Percentiles rank a stretch among this genome's conserved stretches.
Evolutionary conservation across 2,113 vertebrate species (phyloP).

Genomic region (Emydura subglobosa): DNA sequence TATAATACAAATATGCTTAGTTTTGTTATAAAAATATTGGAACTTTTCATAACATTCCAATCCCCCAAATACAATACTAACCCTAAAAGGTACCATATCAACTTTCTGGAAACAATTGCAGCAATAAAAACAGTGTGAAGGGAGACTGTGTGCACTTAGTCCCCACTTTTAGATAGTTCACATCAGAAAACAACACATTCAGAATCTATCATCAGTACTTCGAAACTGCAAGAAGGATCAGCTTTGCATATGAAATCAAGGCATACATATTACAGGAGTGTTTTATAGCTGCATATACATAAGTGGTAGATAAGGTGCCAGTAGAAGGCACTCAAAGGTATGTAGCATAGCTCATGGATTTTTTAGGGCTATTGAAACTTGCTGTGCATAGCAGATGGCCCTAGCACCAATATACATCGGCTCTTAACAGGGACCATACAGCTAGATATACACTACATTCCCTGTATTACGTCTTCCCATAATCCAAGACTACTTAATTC

Average conservation of each 20-base stretch:
- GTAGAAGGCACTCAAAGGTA: constrained; percentile 49
- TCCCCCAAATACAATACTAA: not conserved
- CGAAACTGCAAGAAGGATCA: not conserved
- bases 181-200: not conserved
- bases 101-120: not conserved
- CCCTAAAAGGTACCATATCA: not conserved
- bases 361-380: not conserved
- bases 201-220: not conserved
- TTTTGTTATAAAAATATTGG: not conserved
- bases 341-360: accelerated
- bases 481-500: not conserved
- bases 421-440: not conserved
- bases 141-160: too few species aligned
- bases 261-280: too few species aligned
- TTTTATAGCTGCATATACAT: not conserved
- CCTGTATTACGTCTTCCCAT: not conserved
- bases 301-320: not conserved
- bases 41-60: not conserved
- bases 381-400: not conserved
- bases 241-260: not conserved
- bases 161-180: not conserved
- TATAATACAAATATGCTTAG: not conserved
- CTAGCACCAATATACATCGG: not conserved
- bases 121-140: not conserved
- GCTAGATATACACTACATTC: not conserved